A percentile compares a stretch with the other conserved stretches of the same genome.
Evolutionary conservation across 2,888 invertebrate species (phyloP).

Genomic region (Ennomos quercinarius): DNA sequence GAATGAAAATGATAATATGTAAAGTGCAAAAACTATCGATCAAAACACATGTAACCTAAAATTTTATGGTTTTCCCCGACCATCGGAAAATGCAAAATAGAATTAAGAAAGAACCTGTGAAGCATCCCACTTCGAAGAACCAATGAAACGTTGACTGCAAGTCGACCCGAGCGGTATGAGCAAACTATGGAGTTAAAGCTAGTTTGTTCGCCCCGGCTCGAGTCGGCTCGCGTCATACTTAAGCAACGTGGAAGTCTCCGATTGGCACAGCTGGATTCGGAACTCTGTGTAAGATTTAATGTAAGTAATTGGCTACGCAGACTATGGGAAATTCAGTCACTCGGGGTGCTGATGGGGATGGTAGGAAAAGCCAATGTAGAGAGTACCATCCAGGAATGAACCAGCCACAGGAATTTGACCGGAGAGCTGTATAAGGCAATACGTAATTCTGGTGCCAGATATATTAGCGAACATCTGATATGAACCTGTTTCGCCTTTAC

Average conservation of each 20-base stretch:
- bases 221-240: slow-evolving; percentile 72
- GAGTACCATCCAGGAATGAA: too few species aligned
- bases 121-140: too few species aligned
- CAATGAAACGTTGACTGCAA: slow-evolving; percentile 51
- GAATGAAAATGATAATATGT: too few species aligned
- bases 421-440: too few species aligned
- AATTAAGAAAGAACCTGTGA: too few species aligned
- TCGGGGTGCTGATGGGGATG: too few species aligned
- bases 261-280: not conserved
- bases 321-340: too few species aligned
- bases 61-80: too few species aligned
- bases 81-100: too few species aligned
- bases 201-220: slow-evolving; percentile 87
- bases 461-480: not conserved
- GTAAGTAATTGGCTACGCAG: too few species aligned
- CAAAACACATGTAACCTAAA: not conserved
- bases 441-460: not conserved
- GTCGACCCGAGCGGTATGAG: slow-evolving; percentile 84
- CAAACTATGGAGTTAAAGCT: slow-evolving; percentile 74
- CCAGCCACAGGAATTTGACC: too few species aligned
- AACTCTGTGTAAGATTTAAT: not conserved
- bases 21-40: not conserved
- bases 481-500: not conserved
- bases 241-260: slow-evolving; percentile 49
- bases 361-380: too few species aligned